Conservation (phyloP, 2,797 vertebrate species). For the Melanogrammus aeglefinus region DNA sequence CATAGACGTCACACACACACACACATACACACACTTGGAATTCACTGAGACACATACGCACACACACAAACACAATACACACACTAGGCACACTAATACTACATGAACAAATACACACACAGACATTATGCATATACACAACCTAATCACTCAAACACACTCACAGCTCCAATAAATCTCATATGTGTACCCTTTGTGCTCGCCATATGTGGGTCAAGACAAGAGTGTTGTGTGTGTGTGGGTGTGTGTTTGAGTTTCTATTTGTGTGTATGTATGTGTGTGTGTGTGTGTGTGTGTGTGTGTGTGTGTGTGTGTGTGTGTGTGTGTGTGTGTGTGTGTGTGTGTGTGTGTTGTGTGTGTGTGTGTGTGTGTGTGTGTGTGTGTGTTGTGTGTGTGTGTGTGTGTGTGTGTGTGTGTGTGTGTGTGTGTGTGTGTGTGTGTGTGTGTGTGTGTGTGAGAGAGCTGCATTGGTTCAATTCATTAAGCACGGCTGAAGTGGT, state of each 20-base stretch:
- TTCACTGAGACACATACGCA: not conserved
- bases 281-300: constrained; percentile 13
- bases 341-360: not conserved
- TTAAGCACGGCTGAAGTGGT: constrained; percentile 62
- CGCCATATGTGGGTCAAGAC: constrained; percentile 64
- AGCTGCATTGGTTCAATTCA: constrained; percentile 50
- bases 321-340: not conserved
- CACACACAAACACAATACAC: not conserved
- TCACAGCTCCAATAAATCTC: constrained; percentile 31
- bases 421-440: not conserved
- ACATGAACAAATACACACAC: not conserved
- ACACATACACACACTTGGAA: too few species aligned
- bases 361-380: not conserved
- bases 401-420: not conserved
- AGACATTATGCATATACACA: not conserved
- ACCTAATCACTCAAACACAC: constrained; percentile 8
- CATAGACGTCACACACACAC: not conserved
- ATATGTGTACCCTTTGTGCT: constrained; percentile 35
- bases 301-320: too few species aligned
- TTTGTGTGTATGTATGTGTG: not conserved
- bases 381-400: constrained; percentile 1
- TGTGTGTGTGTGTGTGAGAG: constrained; percentile 5
- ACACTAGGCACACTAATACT: not conserved
- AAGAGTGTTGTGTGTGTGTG: not conserved
- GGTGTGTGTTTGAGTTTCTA: not conserved